These are phyloP conservation scores for Ostrea edulis DNA, from an alignment of 1,140 invertebrate genomes.

Conservation along the genomic window DNA sequence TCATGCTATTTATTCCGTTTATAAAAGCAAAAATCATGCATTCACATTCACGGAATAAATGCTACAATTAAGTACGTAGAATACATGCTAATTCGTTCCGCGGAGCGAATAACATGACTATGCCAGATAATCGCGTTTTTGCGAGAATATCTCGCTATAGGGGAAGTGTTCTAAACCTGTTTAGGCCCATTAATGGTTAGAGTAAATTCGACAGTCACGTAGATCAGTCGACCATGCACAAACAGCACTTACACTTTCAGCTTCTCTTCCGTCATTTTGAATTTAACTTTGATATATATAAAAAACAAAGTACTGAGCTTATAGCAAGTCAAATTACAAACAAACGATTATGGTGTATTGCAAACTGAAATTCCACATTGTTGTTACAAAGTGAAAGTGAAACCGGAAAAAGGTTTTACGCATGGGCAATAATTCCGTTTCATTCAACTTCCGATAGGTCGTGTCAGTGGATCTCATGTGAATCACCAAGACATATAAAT, in stretches of 20 bases:
- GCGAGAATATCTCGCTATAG: too few species aligned
- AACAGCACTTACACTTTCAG: not conserved
- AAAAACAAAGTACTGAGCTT: not conserved
- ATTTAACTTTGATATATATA: not conserved
- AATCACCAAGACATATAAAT: not conserved
- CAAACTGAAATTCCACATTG: not conserved
- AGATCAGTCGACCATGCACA: not conserved
- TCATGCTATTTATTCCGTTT: too few species aligned
- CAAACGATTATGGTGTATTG: not conserved
- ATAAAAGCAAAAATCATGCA: too few species aligned
- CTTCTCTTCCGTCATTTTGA: not conserved
- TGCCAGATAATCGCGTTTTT: too few species aligned
- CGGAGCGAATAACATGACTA: too few species aligned
- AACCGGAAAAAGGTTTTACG: conserved; percentile 3
- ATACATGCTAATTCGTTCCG: too few species aligned
- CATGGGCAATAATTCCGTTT: not conserved
- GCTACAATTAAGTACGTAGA: too few species aligned
- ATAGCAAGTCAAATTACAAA: not conserved
- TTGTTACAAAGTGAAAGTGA: conserved; percentile 22
- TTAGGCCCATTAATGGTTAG: too few species aligned
- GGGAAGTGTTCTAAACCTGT: too few species aligned
- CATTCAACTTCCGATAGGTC: conserved; percentile 19
- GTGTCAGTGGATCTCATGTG: conserved; percentile 5
- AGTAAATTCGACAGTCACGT: too few species aligned
- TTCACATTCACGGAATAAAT: too few species aligned